Conservation (phyloP, 2,888 invertebrate species). For the Diplolepis rosae region DNA sequence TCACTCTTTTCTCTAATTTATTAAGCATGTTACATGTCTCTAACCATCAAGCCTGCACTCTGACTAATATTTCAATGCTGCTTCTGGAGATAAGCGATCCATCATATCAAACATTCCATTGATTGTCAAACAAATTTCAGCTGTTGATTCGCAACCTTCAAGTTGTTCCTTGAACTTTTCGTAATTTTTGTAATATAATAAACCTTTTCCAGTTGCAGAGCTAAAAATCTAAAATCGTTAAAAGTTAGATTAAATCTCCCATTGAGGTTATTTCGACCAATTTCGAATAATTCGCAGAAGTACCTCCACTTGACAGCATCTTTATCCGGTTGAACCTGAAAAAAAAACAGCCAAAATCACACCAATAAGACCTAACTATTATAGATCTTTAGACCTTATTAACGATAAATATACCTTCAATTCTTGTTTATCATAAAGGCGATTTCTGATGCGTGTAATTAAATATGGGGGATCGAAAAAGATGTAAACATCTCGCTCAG, state of each 20-base stretch:
- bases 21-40: too few species aligned
- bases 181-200: slow-evolving; percentile 32
- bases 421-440: slow-evolving; percentile 35
- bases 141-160: slow-evolving; percentile 22
- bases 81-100: slow-evolving; percentile 30
- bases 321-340: slow-evolving; percentile 10
- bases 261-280: slow-evolving; percentile 11
- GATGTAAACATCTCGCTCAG: slow-evolving; percentile 39
- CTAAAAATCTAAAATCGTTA: slow-evolving; percentile 27
- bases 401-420: slow-evolving; percentile 35
- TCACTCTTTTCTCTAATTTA: too few species aligned
- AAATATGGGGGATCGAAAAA: slow-evolving; percentile 50
- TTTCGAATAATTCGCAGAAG: slow-evolving; percentile 5
- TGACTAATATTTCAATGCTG: too few species aligned
- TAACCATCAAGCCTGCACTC: too few species aligned
- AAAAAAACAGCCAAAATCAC: slow-evolving; percentile 11
- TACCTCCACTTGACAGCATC: slow-evolving; percentile 25
- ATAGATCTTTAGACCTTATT: slow-evolving; percentile 15
- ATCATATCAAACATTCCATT: slow-evolving; percentile 31
- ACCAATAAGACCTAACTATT: slow-evolving; percentile 4
- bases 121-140: slow-evolving; percentile 29
- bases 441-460: slow-evolving; percentile 49
- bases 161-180: slow-evolving; percentile 11
- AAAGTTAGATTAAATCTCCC: background rate
- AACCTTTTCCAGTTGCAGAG: slow-evolving; percentile 21